These are phyloP conservation scores for Cylloceria caligata DNA, from an alignment of 2,888 invertebrate species.

Conservation along the genomic window DNA sequence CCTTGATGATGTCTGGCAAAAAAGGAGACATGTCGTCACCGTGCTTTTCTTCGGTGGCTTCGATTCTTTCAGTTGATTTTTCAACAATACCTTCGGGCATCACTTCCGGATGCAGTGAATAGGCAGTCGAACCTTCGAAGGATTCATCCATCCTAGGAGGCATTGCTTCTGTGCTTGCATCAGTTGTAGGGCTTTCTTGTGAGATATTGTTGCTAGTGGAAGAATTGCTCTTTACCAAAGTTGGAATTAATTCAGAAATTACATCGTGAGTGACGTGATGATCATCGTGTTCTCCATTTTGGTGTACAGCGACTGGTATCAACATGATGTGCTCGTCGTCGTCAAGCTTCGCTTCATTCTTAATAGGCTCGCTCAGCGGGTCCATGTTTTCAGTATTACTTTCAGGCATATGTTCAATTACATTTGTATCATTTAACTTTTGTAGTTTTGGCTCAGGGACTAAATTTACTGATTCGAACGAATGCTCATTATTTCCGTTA, in stretches of 20 bases:
- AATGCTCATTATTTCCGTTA: conserved; percentile 3
- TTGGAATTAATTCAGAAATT: conserved; percentile 76
- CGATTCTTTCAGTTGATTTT: conserved; percentile 65
- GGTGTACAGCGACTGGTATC: conserved; percentile 62
- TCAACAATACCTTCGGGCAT: conserved; percentile 69
- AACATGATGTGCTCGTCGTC: conserved; percentile 73
- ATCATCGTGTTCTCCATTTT: conserved; percentile 54
- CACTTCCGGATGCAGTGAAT: conserved; percentile 68
- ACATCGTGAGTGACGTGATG: conserved; percentile 72
- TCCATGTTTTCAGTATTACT: conserved; percentile 77
- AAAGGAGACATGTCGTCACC: conserved; percentile 89
- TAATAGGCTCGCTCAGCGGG: conserved; percentile 71
- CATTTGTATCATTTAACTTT: conserved; percentile 73
- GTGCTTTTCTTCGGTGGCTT: conserved; percentile 73
- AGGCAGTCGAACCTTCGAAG: conserved; percentile 70
- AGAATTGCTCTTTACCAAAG: conserved; percentile 54
- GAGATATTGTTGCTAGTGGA: conserved; percentile 14
- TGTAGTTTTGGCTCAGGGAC: conserved; percentile 34
- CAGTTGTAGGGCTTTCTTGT: conserved; percentile 28
- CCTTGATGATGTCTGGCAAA: conserved; percentile 88
- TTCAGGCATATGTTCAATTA: conserved; percentile 74
- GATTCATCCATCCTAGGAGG: conserved; percentile 23
- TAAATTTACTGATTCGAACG: conserved; percentile 6
- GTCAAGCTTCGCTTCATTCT: conserved; percentile 62
- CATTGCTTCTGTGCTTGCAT: conserved; percentile 12